phyloP scores from a whole-genome alignment of 2,113 vertebrate species.

The Mormoops blainvillei region DNA sequence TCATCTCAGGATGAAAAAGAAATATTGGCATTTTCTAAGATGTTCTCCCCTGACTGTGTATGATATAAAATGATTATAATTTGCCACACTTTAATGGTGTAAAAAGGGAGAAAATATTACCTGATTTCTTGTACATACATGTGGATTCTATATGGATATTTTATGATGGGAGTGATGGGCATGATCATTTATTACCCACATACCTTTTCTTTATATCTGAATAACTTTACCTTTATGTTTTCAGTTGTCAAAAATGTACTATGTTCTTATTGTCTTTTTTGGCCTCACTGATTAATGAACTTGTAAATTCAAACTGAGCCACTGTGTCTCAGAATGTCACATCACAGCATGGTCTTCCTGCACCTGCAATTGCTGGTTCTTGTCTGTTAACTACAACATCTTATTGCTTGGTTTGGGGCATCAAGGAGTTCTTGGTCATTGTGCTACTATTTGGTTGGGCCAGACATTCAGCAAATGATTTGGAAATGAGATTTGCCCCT shows the following conservation, averaged over 20 bases:
- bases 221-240: background rate
- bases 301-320: constrained; percentile 7
- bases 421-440: background rate
- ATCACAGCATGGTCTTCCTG: background rate
- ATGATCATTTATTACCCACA: background rate
- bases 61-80: background rate
- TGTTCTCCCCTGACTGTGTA: background rate
- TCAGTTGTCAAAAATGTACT: background rate
- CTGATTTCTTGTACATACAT: background rate
- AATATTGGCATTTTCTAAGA: constrained; percentile 30
- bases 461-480: background rate
- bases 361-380: background rate
- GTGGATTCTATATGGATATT: background rate
- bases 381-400: background rate
- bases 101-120: background rate
- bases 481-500: background rate
- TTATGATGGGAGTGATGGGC: background rate
- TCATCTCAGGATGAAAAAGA: background rate
- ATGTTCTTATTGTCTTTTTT: background rate
- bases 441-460: background rate
- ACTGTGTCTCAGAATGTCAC: background rate
- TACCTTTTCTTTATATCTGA: background rate
- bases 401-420: background rate
- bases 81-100: background rate
- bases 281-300: background rate